Conservation (phyloP, 1,140 invertebrate genomes). For the Calephelis virginiensis region DNA sequence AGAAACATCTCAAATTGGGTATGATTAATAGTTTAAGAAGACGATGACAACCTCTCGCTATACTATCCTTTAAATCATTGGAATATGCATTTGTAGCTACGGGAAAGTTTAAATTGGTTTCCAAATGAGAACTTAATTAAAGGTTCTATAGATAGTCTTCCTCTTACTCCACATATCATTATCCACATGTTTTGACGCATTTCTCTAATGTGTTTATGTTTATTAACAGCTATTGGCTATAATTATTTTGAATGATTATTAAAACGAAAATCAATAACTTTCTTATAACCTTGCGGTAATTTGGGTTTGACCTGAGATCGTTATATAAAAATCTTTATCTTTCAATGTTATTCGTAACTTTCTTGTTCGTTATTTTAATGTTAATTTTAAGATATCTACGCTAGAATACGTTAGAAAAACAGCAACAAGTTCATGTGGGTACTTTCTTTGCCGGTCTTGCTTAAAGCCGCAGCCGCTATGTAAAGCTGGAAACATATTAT, state of each 20-base stretch:
- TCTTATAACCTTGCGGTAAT: constrained; percentile 1
- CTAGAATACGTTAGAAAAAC: too few species aligned
- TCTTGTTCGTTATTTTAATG: neutral
- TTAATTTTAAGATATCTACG: too few species aligned
- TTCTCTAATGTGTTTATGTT: constrained; percentile 3
- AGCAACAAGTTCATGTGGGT: too few species aligned
- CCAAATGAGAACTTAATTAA: constrained; percentile 16
- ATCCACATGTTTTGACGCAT: constrained; percentile 1
- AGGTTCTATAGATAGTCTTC: neutral
- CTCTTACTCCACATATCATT: neutral
- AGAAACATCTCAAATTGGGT: too few species aligned
- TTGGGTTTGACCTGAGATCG: neutral
- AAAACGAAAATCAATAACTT: constrained; percentile 11
- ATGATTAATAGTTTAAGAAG: too few species aligned
- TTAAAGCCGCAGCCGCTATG: too few species aligned
- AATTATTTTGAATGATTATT: constrained; percentile 13
- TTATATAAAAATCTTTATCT: neutral
- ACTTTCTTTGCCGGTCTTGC: too few species aligned
- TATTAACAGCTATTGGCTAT: neutral
- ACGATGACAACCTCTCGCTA: neutral
- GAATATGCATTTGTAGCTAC: constrained; percentile 12
- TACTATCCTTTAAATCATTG: constrained; percentile 1
- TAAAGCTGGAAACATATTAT: too few species aligned
- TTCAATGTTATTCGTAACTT: neutral
- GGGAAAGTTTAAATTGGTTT: constrained; percentile 16